Evolutionary conservation across 2,113 vertebrate species (phyloP).

Genomic region (human): GRCh38 chr2:21295501-21296000

Average conservation of each 20-base stretch:
- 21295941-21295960: not conserved
- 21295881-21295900: not conserved
- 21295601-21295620: not conserved
- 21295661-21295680: not conserved
- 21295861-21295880: not conserved
- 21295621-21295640: not conserved
- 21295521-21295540: not conserved
- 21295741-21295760: not conserved
- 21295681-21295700: not conserved
- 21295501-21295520: not conserved
- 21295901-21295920: not conserved
- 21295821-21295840: not conserved
- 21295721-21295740: not conserved
- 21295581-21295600: not conserved
- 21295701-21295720: not conserved
- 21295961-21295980: not conserved
- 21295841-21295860: not conserved
- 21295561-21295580: not conserved
- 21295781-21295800: not conserved
- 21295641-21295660: not conserved
- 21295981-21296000: not conserved
- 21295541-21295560: not conserved
- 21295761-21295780: not conserved
- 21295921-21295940: not conserved
- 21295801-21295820: not conserved